phyloP scores from a whole-genome alignment of 2,113 vertebrate genomes.

The Xerus inauris region DNA sequence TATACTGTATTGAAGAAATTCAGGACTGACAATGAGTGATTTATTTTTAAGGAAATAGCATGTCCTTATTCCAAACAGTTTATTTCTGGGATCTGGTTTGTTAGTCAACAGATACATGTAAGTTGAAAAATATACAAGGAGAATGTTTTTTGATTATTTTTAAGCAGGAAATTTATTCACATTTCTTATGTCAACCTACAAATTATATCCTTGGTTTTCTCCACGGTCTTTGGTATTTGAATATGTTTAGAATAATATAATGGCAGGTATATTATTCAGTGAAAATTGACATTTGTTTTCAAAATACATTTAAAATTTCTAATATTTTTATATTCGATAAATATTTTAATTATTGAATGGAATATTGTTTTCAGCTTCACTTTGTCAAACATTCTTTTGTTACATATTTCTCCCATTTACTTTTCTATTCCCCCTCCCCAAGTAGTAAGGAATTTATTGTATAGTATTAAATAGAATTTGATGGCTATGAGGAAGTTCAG shows the following conservation, averaged over 20 bases:
- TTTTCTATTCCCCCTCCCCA: not conserved
- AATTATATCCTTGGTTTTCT: not conserved
- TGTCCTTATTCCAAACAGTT: not conserved
- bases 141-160: not conserved
- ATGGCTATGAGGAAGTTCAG: not conserved
- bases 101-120: not conserved
- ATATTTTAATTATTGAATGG: not conserved
- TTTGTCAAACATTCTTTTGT: not conserved
- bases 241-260: not conserved
- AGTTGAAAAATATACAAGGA: not conserved
- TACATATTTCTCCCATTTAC: not conserved
- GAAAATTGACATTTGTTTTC: not conserved
- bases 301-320: not conserved
- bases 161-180: not conserved
- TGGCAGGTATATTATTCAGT: not conserved
- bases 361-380: not conserved
- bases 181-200: not conserved
- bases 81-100: not conserved
- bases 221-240: not conserved
- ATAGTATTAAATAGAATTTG: not conserved
- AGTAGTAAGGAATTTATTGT: not conserved
- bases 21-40: not conserved
- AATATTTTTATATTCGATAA: not conserved
- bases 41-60: conserved; percentile 1
- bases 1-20: not conserved